phyloP scores from a whole-genome alignment of 2,113 vertebrate genomes.

The Pomatostomus ruficeps region DNA sequence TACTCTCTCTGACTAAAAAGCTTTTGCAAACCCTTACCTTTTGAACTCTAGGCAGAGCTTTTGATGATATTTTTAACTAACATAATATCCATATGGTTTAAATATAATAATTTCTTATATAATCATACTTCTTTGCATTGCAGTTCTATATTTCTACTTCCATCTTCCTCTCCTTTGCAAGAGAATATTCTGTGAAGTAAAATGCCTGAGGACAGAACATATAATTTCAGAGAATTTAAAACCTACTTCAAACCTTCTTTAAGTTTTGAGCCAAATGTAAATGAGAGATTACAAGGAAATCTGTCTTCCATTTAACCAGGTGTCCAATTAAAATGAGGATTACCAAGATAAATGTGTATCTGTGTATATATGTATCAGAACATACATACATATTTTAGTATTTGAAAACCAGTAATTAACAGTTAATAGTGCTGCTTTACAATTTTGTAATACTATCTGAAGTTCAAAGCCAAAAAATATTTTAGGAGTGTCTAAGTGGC shows the following conservation, averaged over 20 bases:
- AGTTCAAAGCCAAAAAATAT: not conserved
- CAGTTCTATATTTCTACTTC: not conserved
- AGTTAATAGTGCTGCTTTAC: not conserved
- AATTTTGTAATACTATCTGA: not conserved
- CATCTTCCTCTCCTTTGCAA: not conserved
- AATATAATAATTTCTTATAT: not conserved
- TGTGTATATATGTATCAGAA: not conserved
- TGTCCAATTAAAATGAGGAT: not conserved
- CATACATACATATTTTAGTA: not conserved
- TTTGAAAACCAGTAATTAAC: not conserved
- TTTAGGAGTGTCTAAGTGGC: not conserved
- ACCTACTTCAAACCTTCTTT: not conserved
- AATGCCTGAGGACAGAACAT: not conserved
- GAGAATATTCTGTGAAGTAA: not conserved
- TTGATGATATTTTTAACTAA: not conserved
- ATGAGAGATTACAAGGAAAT: not conserved
- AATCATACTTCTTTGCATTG: not conserved
- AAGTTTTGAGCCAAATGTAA: not conserved
- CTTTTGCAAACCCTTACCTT: not conserved
- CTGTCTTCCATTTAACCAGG: not conserved
- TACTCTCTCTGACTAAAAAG: not conserved
- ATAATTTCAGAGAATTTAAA: not conserved
- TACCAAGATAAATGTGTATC: not conserved
- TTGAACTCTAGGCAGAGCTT: not conserved
- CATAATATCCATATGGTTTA: not conserved